Evolutionary conservation across 2,113 vertebrate genomes (phyloP), one percentile per base, ranked within the genome.

Genomic region (Panthera uncia): DNA sequence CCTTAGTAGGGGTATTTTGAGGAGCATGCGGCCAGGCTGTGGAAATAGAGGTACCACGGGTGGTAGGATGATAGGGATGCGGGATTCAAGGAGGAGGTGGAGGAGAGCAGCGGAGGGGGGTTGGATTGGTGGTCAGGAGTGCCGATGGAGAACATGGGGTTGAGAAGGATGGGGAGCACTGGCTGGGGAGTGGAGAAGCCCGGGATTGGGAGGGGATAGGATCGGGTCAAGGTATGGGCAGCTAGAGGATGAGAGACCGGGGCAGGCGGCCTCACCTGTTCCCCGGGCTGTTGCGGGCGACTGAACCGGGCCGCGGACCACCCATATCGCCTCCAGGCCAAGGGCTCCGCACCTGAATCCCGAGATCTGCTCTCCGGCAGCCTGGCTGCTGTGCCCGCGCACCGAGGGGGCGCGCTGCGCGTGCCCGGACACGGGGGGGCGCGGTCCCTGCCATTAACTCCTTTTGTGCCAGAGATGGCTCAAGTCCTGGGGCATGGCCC

Each of bases 351-450:
- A 98, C 95, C 97, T 92, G 97, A 81, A 97, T 97, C 98, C 97
- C 82, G 95, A 98, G 97, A 98, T 98, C 96, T 97, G 55, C 96
- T 98, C 98, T 98, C 91, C 95, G 98, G 98, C 98, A 97, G 97
- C 98, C 96, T 95, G 93, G 96, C 98, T 98, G 98, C 98, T 97
- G 98, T 93, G 94, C 96, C 97, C 96, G 98, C 95, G 98, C 98
- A 96, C 97, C 27, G 27, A 98, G 97, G 97, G 98, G 97, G 98
- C 98, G 98, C 98, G 97, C 97, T 97, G 97, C 97, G 98, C 97
- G 98, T 97, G 95, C 96, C 96, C 97, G 94, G 95, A 97, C 97
- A 97, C n/a, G 71, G 96, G 95, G 98, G 98, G 98, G 98, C 97
- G 98, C 97, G 97, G 98, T 97, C 98, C 97, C 97, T 89, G 57